phyloP scores from a whole-genome alignment of 2,888 invertebrate genomes.

The Lochmaea crataegi region DNA sequence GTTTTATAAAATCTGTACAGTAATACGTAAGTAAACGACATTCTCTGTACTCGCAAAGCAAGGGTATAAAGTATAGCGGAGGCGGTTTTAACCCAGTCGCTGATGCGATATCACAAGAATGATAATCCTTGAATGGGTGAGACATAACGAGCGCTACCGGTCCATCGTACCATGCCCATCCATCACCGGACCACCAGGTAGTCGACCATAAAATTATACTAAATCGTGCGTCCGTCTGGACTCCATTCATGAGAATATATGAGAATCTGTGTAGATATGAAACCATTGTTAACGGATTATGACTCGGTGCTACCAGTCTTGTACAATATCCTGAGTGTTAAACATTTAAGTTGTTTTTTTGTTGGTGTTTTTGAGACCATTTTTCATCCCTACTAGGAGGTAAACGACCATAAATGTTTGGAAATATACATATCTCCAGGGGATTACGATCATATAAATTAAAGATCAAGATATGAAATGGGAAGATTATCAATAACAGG shows the following conservation, averaged over 20 bases:
- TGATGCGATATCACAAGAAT: conserved; percentile 59
- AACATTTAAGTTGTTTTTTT: conserved; percentile 43
- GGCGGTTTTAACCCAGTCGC: conserved; percentile 48
- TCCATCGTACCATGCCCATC: conserved; percentile 53
- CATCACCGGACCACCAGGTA: conserved; percentile 65
- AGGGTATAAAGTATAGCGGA: conserved; percentile 44
- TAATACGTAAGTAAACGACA: not conserved
- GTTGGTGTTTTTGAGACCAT: conserved; percentile 40
- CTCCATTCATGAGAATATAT: conserved; percentile 63
- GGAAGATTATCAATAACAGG: conserved; percentile 18
- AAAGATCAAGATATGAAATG: conserved; percentile 21
- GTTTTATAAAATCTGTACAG: too few species aligned
- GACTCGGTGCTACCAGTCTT: conserved; percentile 63
- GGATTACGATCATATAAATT: conserved; percentile 30
- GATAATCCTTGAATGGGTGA: conserved; percentile 63
- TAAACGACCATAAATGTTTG: conserved; percentile 17
- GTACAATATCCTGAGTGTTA: conserved; percentile 49
- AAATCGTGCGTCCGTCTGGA: conserved; percentile 63
- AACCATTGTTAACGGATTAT: conserved; percentile 64
- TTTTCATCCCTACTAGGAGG: conserved; percentile 36
- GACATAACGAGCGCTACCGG: conserved; percentile 62
- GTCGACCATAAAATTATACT: conserved; percentile 65
- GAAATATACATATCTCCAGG: conserved; percentile 36
- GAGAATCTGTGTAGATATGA: conserved; percentile 63
- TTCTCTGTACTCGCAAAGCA: conserved; percentile 16